Conservation (phyloP, 2,113 vertebrate genomes). For the Mixornis gularis region DNA sequence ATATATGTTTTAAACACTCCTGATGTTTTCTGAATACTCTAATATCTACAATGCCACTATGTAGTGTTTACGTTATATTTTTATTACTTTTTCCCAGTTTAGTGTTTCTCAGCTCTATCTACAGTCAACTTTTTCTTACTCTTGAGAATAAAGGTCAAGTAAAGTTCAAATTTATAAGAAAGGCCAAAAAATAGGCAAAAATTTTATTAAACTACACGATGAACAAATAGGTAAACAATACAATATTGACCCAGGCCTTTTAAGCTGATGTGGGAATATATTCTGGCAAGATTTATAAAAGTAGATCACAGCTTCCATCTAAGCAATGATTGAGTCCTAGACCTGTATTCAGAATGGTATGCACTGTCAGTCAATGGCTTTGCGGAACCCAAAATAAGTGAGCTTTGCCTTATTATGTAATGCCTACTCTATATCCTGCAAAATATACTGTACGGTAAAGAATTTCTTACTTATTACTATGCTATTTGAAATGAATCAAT, state of each 20-base stretch:
- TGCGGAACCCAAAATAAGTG: conserved; percentile 15
- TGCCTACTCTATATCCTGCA: background rate
- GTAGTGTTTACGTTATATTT: background rate
- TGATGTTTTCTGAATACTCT: background rate
- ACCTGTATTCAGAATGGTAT: background rate
- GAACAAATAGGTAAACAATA: background rate
- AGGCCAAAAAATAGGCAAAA: background rate
- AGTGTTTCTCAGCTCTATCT: background rate
- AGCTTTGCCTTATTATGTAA: background rate
- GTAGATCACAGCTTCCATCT: background rate
- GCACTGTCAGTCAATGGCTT: conserved; percentile 8
- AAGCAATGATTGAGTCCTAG: background rate
- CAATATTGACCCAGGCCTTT: background rate
- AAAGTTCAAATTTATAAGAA: background rate
- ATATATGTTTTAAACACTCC: background rate
- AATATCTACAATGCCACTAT: background rate
- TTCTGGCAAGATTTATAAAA: conserved; percentile 8
- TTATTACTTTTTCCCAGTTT: background rate
- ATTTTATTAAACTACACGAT: background rate
- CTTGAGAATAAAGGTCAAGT: background rate
- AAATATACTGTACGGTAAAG: background rate
- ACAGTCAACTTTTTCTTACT: background rate
- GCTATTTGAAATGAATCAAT: background rate
- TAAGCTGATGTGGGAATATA: background rate
- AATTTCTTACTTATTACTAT: background rate